Percentiles rank a stretch among this genome's conserved stretches.
These are phyloP conservation scores for Aphelinus atriplicis DNA, from an alignment of 1,140 invertebrate species.

Conservation along the genomic window DNA sequence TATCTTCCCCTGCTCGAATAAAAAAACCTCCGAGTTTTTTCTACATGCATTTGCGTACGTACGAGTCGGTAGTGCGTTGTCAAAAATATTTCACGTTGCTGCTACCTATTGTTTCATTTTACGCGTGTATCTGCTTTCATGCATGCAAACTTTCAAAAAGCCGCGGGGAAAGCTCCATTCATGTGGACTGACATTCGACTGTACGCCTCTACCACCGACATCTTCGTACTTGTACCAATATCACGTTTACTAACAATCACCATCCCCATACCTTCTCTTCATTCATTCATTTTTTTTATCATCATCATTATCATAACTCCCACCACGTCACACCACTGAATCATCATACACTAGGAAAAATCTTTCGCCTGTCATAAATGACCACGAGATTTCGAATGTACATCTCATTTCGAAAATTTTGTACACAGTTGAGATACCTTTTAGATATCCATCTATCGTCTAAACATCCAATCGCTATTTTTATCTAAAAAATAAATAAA, in stretches of 20 bases:
- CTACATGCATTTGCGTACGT: too few relatives aligned
- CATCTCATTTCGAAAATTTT: constrained; percentile 32
- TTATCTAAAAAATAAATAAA: constrained; percentile 58
- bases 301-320: neutral
- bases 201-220: neutral
- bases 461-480: constrained; percentile 66
- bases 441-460: constrained; percentile 53
- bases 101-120: neutral
- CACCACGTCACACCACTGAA: neutral
- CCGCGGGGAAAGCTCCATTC: neutral
- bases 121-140: neutral
- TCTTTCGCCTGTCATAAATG: constrained; percentile 34
- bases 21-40: too few relatives aligned
- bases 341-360: neutral
- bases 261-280: neutral
- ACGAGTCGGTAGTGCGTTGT: too few relatives aligned
- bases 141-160: neutral
- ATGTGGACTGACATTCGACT: neutral
- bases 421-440: constrained; percentile 1
- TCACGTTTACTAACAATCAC: too few relatives aligned
- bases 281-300: neutral
- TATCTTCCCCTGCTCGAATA: too few relatives aligned
- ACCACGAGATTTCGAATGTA: constrained; percentile 38
- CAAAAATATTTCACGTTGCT: neutral
- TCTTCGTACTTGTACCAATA: too few relatives aligned